Conservation (phyloP, 2,888 invertebrate species). For the Dicycla oo region DNA sequence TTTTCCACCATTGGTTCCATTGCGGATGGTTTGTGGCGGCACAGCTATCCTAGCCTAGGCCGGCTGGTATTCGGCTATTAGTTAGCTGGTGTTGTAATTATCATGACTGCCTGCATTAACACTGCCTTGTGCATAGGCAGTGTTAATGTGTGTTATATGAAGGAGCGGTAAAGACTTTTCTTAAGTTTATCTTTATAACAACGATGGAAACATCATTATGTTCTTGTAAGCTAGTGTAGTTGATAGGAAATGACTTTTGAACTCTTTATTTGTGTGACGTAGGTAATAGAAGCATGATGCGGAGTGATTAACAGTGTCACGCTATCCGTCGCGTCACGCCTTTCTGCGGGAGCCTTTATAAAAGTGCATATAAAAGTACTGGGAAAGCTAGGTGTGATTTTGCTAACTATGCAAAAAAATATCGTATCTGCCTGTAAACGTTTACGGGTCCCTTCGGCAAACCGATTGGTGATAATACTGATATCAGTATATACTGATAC, state of each 20-base stretch:
- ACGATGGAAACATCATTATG: not conserved
- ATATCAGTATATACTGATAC: too few species aligned
- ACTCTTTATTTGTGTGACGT: not conserved
- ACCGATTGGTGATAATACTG: not conserved
- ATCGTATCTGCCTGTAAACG: not conserved
- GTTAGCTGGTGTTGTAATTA: not conserved
- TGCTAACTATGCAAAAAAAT: not conserved
- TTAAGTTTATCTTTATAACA: too few species aligned
- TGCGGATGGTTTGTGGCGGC: too few species aligned
- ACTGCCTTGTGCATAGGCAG: slow-evolving; percentile 25
- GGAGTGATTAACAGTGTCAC: too few species aligned
- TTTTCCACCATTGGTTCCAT: not conserved
- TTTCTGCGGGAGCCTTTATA: too few species aligned
- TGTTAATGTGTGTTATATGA: not conserved
- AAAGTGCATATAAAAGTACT: not conserved
- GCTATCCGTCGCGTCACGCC: too few species aligned
- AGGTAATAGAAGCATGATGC: not conserved
- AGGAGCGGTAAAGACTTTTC: not conserved
- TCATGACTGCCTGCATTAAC: too few species aligned
- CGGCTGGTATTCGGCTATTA: not conserved
- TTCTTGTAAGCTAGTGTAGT: not conserved
- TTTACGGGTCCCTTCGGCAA: not conserved
- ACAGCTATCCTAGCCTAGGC: not conserved
- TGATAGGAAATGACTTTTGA: not conserved
- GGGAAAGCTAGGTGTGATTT: not conserved